phyloP scores from a whole-genome alignment of 2,113 vertebrate species.

The Bos indicus region DNA sequence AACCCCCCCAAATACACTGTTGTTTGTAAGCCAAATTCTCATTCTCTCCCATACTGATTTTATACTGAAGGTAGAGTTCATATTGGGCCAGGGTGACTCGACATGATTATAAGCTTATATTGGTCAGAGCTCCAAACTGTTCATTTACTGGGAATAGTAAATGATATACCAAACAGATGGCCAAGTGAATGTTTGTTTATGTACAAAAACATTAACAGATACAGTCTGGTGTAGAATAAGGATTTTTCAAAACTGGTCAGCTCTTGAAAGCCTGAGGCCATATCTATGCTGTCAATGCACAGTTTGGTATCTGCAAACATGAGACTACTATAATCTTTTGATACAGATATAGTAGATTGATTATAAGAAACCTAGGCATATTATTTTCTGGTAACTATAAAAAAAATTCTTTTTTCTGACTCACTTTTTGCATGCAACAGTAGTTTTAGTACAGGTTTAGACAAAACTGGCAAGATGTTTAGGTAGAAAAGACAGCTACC shows the following conservation, averaged over 20 bases:
- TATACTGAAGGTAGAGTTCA: not conserved
- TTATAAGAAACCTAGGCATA: not conserved
- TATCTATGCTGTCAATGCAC: not conserved
- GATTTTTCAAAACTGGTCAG: not conserved
- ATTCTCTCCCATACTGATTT: not conserved
- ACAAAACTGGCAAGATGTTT: not conserved
- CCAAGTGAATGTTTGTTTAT: not conserved
- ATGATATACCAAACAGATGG: conserved; percentile 33
- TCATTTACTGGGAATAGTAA: not conserved
- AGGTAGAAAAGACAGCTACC: not conserved
- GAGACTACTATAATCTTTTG: not conserved
- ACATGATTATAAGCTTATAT: not conserved
- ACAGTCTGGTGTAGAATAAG: not conserved
- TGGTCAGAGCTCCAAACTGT: not conserved
- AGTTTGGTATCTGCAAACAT: not conserved
- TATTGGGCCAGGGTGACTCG: not conserved
- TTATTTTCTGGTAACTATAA: not conserved
- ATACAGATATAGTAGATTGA: not conserved
- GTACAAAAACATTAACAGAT: not conserved
- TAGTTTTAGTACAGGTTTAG: not conserved
- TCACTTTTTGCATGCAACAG: not conserved
- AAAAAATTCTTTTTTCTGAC: not conserved
- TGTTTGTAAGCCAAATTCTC: not conserved
- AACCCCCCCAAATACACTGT: not conserved
- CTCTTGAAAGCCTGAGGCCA: not conserved